Conservation (phyloP, 1,140 invertebrate species). For the Fopius arisanus region DNA sequence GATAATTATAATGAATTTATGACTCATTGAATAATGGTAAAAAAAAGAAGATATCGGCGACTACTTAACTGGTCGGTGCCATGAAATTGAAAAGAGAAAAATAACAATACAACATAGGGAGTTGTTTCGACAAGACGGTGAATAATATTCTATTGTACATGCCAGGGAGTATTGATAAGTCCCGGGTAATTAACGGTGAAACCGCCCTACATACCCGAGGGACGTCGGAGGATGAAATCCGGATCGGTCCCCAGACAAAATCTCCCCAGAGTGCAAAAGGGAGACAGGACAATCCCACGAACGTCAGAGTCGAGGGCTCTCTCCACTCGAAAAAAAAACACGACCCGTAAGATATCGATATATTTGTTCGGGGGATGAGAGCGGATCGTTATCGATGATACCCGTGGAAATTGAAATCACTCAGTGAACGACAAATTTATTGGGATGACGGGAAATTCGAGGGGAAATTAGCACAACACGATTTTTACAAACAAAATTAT, state of each 20-base stretch:
- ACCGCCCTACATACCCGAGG: constrained; percentile 43
- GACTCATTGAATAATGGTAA: too few species aligned
- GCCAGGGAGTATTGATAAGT: constrained; percentile 40
- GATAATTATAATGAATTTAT: too few species aligned
- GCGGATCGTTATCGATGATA: constrained; percentile 51
- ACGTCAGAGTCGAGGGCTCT: constrained; percentile 14
- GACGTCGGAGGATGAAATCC: constrained; percentile 50
- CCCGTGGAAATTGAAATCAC: constrained; percentile 44
- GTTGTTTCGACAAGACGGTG: constrained; percentile 15
- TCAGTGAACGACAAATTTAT: not conserved
- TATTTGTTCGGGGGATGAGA: not conserved
- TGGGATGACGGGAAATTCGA: not conserved
- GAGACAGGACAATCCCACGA: constrained; percentile 27
- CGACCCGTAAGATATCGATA: constrained; percentile 21
- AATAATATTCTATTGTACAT: constrained; percentile 25
- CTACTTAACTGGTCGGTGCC: too few species aligned
- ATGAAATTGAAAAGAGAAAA: too few species aligned
- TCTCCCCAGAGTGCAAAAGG: constrained; percentile 27
- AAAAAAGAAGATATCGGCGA: too few species aligned
- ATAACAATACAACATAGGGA: not conserved
- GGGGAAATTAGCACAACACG: not conserved
- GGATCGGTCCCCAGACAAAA: constrained; percentile 44
- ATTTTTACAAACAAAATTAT: too few species aligned
- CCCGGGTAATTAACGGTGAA: constrained; percentile 55
- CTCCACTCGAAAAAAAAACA: not conserved